Evolutionary conservation across 2,113 vertebrate species (phyloP).

Genomic region (Cyanoramphus novaezelandiae): DNA sequence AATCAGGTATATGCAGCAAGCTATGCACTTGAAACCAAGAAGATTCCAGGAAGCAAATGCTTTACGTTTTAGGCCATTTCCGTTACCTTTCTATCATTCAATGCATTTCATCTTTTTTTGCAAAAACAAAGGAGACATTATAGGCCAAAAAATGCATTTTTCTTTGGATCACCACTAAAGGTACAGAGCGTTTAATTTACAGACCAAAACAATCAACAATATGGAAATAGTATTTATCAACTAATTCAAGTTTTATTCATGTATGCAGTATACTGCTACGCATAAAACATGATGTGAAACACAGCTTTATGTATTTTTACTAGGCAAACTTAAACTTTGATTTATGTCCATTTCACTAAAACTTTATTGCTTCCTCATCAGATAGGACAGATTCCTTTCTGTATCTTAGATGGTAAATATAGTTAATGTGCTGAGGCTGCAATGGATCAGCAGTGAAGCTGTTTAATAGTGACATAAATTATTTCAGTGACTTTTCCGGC

Average conservation of each 20-base stretch:
- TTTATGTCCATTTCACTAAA: slow-evolving; percentile 73
- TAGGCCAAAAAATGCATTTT: neutral
- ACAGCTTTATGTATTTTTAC: slow-evolving; percentile 62
- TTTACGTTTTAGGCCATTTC: neutral
- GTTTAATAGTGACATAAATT: slow-evolving; percentile 73
- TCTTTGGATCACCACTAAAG: neutral
- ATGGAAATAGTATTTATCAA: slow-evolving; percentile 45
- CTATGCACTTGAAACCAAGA: neutral
- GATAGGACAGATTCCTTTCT: slow-evolving; percentile 71
- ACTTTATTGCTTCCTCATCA: slow-evolving; percentile 72
- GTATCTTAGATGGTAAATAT: slow-evolving; percentile 71
- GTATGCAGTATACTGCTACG: slow-evolving; percentile 62
- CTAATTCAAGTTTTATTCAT: slow-evolving; percentile 63
- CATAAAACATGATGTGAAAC: slow-evolving; percentile 58
- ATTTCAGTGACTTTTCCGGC: slow-evolving; percentile 67
- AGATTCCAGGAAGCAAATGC: neutral
- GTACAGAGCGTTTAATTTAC: slow-evolving; percentile 11
- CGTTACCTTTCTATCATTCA: neutral
- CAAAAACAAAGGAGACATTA: neutral
- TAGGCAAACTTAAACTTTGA: slow-evolving; percentile 69
- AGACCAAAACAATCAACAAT: slow-evolving; percentile 35
- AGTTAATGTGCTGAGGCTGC: slow-evolving; percentile 71
- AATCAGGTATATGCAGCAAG: neutral
- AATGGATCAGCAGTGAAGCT: slow-evolving; percentile 54
- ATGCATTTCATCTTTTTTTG: neutral